Base-by-base conservation (phyloP, 2,888 invertebrate genomes). In the Tribolium freemani region DNA sequence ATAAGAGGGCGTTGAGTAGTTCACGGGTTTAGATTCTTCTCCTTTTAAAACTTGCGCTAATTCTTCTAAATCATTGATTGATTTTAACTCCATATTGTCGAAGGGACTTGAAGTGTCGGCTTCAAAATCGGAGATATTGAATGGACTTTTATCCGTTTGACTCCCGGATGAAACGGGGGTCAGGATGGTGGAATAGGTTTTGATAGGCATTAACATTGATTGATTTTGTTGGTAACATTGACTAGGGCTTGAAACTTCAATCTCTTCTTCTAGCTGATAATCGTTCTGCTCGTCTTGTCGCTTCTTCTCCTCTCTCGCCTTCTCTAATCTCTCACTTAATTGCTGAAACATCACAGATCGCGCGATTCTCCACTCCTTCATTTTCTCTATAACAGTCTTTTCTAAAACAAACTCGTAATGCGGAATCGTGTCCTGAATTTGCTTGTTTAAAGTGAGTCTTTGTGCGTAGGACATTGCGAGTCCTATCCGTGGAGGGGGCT, bases 71-170 rank as follows among this genome's bases (percentile, higher is more conserved):
- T 97, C 96, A 87, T 97, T 96, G 71, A 97, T 93, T 48, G 96
- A 95, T 87, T 96, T 96, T 63, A 97, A 86, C 87, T 96, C 96
- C 87, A 96, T 93, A 87, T 94, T 96, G 88, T 97, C 97, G 87
- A 97, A 97, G 0, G 97, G 97, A 85, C 95, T 96, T 64, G 95
- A 95, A 58, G 94, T 95, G 83, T 96, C 96, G 83, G 94, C 92
- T 86, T 97, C 97, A 88, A 97, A 97, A 86, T 97, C 96, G 75
- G 93, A 93, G 83, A 90, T 88, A 86, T 86, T 90, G 85, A 81
- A 86, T 2, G 86, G 83, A 69, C 84, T 85, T 71, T 83, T 83
- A 75, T 83, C 82, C 46, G 46, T 64, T 13, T 63, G 54, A 48
- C 67, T 63, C 51, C 56, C 66, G 73, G 85, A 85, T 31, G 86